phyloP scores from a whole-genome alignment of 1,140 invertebrate genomes.

The Phortica variegata region DNA sequence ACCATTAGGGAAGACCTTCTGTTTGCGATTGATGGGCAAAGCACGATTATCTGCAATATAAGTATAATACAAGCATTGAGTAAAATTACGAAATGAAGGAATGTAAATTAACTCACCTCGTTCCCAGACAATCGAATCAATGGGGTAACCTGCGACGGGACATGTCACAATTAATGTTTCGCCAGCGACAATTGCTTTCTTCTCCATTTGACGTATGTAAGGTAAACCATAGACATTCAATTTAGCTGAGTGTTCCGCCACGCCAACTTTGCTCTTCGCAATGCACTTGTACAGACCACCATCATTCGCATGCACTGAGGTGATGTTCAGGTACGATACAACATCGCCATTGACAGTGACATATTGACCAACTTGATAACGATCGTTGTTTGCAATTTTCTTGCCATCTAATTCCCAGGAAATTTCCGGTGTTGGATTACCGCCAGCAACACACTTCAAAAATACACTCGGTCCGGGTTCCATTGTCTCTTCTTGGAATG shows the following conservation, averaged over 20 bases:
- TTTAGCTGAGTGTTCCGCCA: conserved; percentile 80
- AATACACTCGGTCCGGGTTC: conserved; percentile 83
- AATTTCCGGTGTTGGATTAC: conserved; percentile 91
- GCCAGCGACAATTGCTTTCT: conserved; percentile 91
- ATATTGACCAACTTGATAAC: conserved; percentile 79
- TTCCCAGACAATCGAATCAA: conserved; percentile 92
- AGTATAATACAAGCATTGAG: too few species aligned
- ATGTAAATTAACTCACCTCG: conserved; percentile 61
- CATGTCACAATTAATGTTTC: conserved; percentile 86
- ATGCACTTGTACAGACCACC: conserved; percentile 91
- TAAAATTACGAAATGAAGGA: background rate
- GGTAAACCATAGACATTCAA: conserved; percentile 91
- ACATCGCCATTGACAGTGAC: conserved; percentile 87
- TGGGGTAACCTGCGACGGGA: conserved; percentile 92
- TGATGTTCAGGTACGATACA: conserved; percentile 91
- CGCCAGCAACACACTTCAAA: conserved; percentile 72
- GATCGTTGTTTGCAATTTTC: conserved; percentile 77
- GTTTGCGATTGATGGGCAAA: conserved; percentile 91
- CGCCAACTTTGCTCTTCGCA: conserved; percentile 88
- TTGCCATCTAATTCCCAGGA: conserved; percentile 91
- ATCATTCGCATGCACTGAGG: conserved; percentile 87
- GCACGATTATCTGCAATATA: conserved; percentile 59
- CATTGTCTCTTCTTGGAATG: conserved; percentile 83
- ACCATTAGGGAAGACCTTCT: conserved; percentile 91
- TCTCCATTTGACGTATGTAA: conserved; percentile 88